Evolutionary conservation across 2,113 vertebrate genomes (phyloP), one percentile per base, ranked within the genome.

Genomic region (Notothenia rossii): DNA sequence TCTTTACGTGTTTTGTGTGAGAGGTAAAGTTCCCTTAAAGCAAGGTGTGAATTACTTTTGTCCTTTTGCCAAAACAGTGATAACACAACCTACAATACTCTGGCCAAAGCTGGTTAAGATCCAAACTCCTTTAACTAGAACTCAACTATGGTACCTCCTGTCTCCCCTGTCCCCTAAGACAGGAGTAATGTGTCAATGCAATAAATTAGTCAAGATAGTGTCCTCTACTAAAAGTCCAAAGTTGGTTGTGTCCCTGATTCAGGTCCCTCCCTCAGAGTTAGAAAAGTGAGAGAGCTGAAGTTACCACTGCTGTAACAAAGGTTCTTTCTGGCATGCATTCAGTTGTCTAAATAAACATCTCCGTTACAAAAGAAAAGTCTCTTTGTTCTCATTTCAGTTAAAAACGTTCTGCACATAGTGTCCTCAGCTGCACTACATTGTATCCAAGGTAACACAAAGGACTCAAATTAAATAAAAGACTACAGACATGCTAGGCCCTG

Each of bases 1-100:
- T 96, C 95, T 94, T 87, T 93, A 94, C 88, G 88, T 93, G 92
- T 96, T 95, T 94, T 95, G 96, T 97, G 96, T 95, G 95, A 96
- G 94, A 97, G 96, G 95, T 95, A 86, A 88, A 84, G 86, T 81
- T 79, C 85, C 91, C 96, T 87, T 94, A 94, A 93, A 94, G 67
- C 88, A 85, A 91, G 56, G 90, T 94, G 90, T 91, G 82, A 93
- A 94, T 94, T 92, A 94, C 92, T 85, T 97, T 95, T 96, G 96
- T 94, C 93, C 86, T 88, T 93, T 94, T 94, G 89, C 94, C 94
- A 94, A 96, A 94, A 89, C 88, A 73, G 88, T 94, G 92, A 94
- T 92, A 91, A 92, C 88, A 88, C 86, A 81, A 92, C 90, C 94
- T 90, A 90, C n/a, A 51, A 86, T 59, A 88, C 74, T 84, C 70